phyloP scores from a whole-genome alignment of 2,113 vertebrate genomes.

The Camelus dromedarius region DNA sequence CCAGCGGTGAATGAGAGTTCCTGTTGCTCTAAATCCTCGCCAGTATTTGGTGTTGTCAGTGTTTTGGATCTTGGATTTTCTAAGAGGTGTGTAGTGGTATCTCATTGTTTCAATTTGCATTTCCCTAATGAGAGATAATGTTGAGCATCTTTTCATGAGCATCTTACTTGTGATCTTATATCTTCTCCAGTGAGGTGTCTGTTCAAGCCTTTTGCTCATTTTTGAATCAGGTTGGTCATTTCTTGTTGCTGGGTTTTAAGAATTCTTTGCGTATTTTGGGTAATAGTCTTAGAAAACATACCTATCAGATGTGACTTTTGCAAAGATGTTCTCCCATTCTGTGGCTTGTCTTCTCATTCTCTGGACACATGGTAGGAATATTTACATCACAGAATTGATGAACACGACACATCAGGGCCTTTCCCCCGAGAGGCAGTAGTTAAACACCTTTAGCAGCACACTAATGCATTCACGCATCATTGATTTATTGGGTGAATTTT shows the following conservation, averaged over 20 bases:
- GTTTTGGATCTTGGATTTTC: not conserved
- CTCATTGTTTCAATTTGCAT: not conserved
- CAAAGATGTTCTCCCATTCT: not conserved
- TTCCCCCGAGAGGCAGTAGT: not conserved
- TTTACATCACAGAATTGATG: not conserved
- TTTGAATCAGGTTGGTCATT: not conserved
- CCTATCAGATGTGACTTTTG: not conserved
- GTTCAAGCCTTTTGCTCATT: constrained; percentile 15
- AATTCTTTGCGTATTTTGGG: not conserved
- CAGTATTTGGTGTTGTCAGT: not conserved
- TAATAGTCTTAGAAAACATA: not conserved
- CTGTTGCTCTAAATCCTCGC: not conserved
- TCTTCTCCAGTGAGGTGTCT: not conserved
- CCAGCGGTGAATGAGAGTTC: not conserved
- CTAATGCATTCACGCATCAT: not conserved
- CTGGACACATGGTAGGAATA: not conserved
- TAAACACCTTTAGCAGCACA: not conserved
- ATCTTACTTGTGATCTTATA: not conserved
- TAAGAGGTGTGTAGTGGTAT: not conserved
- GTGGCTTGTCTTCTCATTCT: not conserved
- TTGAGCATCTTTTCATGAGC: not conserved
- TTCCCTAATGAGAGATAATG: not conserved
- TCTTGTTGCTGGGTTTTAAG: not conserved
- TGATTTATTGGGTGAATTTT: not conserved
- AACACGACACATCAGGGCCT: not conserved